A percentile compares a stretch with the other conserved stretches of the same genome.
Conservation (phyloP, 2,888 invertebrate species). For the Harpalus rufipes region DNA sequence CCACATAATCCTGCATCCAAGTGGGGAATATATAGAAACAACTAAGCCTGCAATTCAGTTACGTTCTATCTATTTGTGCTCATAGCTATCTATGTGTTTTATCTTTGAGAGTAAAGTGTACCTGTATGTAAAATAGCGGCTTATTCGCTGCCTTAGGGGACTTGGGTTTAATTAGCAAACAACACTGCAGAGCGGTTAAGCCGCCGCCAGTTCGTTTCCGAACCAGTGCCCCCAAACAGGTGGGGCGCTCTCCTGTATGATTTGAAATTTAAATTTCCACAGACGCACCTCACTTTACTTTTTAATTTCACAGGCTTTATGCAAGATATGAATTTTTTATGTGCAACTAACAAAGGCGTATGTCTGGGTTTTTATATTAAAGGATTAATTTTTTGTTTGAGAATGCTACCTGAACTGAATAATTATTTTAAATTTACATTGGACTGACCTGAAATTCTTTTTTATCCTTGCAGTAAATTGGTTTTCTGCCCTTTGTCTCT, state of each 20-base stretch:
- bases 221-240: slow-evolving; percentile 34
- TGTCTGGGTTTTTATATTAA: slow-evolving; percentile 26
- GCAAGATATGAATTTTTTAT: slow-evolving; percentile 54
- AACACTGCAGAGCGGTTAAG: slow-evolving; percentile 60
- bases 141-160: slow-evolving; percentile 56
- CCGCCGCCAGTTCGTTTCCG: slow-evolving; percentile 37
- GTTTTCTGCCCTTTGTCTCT: slow-evolving; percentile 35
- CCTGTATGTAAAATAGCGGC: slow-evolving; percentile 61
- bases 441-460: slow-evolving; percentile 31
- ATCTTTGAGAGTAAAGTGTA: slow-evolving; percentile 52
- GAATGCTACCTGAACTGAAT: slow-evolving; percentile 51
- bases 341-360: slow-evolving; percentile 44
- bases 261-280: slow-evolving; percentile 55
- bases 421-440: slow-evolving; percentile 40
- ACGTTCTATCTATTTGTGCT: slow-evolving; percentile 32
- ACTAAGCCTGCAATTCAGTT: slow-evolving; percentile 6
- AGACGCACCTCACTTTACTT: slow-evolving; percentile 24
- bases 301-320: slow-evolving; percentile 43
- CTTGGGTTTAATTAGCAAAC: slow-evolving; percentile 64
- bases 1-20: slow-evolving; percentile 19
- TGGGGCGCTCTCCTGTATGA: slow-evolving; percentile 18
- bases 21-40: slow-evolving; percentile 2
- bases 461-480: slow-evolving; percentile 30
- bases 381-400: slow-evolving; percentile 45
- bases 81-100: slow-evolving; percentile 48